Conservation (phyloP, 1,140 invertebrate species). For the Tribolium madens region DNA sequence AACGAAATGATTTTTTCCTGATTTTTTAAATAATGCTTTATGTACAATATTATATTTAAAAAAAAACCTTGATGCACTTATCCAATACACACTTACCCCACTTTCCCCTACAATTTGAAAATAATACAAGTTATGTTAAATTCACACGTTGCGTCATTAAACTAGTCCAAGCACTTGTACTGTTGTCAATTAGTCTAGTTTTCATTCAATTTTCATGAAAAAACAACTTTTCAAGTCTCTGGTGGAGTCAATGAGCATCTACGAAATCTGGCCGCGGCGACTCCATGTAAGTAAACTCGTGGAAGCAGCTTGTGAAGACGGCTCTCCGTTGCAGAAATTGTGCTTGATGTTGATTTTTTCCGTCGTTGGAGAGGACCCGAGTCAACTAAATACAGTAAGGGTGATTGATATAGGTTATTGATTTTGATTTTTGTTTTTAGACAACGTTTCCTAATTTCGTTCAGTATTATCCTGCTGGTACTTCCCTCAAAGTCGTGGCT, state of each 20-base stretch:
- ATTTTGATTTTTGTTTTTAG: slow-evolving; percentile 57
- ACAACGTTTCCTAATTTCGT: slow-evolving; percentile 65
- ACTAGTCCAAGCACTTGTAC: too few species aligned
- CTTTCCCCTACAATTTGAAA: too few species aligned
- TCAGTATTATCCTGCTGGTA: slow-evolving; percentile 68
- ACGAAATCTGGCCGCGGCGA: slow-evolving; percentile 58
- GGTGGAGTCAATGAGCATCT: slow-evolving; percentile 49
- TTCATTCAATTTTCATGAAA: too few species aligned
- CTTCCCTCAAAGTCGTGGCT: slow-evolving; percentile 59
- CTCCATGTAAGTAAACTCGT: slow-evolving; percentile 51
- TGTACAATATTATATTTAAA: too few species aligned
- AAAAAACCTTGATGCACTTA: too few species aligned
- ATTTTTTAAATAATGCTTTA: too few species aligned
- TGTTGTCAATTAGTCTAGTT: too few species aligned
- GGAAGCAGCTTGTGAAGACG: slow-evolving; percentile 65
- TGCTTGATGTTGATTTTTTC: slow-evolving; percentile 72
- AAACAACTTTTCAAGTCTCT: slow-evolving; percentile 43
- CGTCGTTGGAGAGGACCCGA: slow-evolving; percentile 68
- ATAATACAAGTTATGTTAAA: too few species aligned
- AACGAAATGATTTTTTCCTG: too few species aligned
- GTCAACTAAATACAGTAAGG: slow-evolving; percentile 67
- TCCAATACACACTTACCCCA: too few species aligned
- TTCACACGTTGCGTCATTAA: too few species aligned
- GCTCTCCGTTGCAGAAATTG: slow-evolving; percentile 65
- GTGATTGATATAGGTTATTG: not conserved